Percentiles rank a stretch among this genome's conserved stretches.
Evolutionary conservation across 2,113 vertebrate genomes (phyloP).

Genomic region (Monopterus albus): DNA sequence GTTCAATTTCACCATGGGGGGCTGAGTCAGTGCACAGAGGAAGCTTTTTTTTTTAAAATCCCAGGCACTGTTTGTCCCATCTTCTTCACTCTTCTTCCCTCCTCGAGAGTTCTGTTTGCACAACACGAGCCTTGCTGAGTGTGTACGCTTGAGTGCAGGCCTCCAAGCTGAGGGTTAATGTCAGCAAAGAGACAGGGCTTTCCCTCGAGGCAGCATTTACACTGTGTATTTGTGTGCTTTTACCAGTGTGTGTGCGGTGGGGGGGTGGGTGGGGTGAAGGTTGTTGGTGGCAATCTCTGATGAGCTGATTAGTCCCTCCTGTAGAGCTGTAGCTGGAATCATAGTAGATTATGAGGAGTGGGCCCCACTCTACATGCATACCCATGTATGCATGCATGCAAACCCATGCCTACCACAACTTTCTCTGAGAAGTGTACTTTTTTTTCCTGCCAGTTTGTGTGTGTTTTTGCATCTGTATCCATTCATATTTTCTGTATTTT

Average conservation of each 20-base stretch:
- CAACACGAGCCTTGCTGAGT: constrained; percentile 8
- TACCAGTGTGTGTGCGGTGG: neutral
- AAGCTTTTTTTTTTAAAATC: neutral
- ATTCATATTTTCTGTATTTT: constrained; percentile 9
- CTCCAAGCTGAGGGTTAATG: constrained; percentile 53
- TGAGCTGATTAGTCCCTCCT: constrained; percentile 55
- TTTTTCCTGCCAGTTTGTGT: neutral
- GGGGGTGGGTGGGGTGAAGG: constrained; percentile 11
- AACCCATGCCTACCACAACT: no score
- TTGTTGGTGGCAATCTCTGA: constrained; percentile 47
- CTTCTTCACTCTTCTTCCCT: neutral
- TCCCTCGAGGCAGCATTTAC: constrained; percentile 22
- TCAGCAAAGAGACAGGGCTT: constrained; percentile 28
- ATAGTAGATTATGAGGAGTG: constrained; percentile 23
- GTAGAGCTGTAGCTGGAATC: constrained; percentile 27
- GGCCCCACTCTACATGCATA: neutral
- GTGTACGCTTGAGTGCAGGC: constrained; percentile 9
- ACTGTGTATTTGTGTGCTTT: constrained; percentile 12
- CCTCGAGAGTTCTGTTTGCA: neutral
- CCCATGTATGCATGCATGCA: neutral
- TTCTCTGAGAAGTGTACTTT: no score
- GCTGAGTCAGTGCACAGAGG: neutral
- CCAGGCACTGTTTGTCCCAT: no score
- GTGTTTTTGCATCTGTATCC: constrained; percentile 2
- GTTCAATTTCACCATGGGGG: constrained; percentile 3